Evolutionary conservation across 2,797 vertebrate genomes (phyloP), one percentile per base, ranked within the genome.

Genomic region (Gymnopithys bicolor): DNA sequence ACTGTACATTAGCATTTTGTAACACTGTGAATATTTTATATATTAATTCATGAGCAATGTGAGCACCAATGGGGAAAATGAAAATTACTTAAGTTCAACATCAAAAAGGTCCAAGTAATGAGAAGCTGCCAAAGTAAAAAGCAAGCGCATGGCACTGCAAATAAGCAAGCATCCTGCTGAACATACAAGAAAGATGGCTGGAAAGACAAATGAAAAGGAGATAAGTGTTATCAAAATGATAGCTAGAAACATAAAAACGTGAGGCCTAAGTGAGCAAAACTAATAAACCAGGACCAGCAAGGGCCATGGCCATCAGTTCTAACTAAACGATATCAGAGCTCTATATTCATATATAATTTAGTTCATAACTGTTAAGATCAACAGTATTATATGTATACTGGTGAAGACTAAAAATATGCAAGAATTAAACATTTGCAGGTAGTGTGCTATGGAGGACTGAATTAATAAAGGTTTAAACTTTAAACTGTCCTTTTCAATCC

Each of bases 1-100:
- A 10, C 2, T 1, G 0, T 52, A 28, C 32, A 2, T 16, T 64
- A 24, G 8, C 51, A 10, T 33, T 85, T 55, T 5, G 2, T 39
- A 75, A 43, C 22, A 43, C 11, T 9, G 7, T 60, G 60, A 74
- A 63, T 74, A 62, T 53, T 49, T 37, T 43, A 25, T 27, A 35
- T 24, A 70, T 25, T 39, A 3, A 3, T 46, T 35, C 0, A 1
- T 30, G 10, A 84, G 3, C 9, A 74, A 17, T 10, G 33, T 41
- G 52, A 28, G 18, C 21, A 71, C 15, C 11, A 41, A 14, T 24
- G 16, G 10, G 33, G 19, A 74, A 67, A 92, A 82, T 8, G 9
- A 86, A 77, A 27, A 18, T 59, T 41, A 25, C 13, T 52, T 27
- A 7, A 45, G 7, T 1, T 66, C 35, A 67, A 55, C 23, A 39